Conservation (phyloP, 2,113 vertebrate genomes). For the Illadopsis cleaveri region DNA sequence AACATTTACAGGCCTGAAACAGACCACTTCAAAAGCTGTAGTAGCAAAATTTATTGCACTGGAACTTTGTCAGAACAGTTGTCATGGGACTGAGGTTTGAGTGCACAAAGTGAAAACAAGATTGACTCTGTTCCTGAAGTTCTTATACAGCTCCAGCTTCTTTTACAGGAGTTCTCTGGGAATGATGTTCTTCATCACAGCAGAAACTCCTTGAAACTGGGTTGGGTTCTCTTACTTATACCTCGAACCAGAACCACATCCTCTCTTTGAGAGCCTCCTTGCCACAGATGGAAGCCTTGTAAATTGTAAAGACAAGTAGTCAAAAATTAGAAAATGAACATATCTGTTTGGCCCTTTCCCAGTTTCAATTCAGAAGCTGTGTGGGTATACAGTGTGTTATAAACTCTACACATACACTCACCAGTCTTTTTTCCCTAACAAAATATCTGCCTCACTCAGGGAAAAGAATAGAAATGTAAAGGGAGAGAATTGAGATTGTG, state of each 20-base stretch:
- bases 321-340: background rate
- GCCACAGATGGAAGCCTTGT: background rate
- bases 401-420: background rate
- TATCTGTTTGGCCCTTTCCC: background rate
- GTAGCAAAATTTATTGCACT: background rate
- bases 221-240: background rate
- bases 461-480: background rate
- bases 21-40: background rate
- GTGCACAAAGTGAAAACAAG: background rate
- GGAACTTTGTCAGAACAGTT: background rate
- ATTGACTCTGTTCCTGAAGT: background rate
- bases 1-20: background rate
- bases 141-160: background rate
- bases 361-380: background rate
- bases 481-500: background rate
- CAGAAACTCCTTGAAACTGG: background rate
- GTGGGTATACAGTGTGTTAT: background rate
- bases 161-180: background rate
- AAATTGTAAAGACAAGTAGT: background rate
- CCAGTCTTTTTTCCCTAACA: background rate
- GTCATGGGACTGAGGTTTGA: background rate
- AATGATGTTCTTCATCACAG: background rate
- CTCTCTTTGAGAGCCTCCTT: background rate
- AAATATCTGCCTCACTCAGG: background rate
- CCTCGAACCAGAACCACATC: background rate